A percentile compares a stretch with the other conserved stretches of the same genome.
phyloP scores from a whole-genome alignment of 2,113 vertebrate species.

The Mastomys coucha region DNA sequence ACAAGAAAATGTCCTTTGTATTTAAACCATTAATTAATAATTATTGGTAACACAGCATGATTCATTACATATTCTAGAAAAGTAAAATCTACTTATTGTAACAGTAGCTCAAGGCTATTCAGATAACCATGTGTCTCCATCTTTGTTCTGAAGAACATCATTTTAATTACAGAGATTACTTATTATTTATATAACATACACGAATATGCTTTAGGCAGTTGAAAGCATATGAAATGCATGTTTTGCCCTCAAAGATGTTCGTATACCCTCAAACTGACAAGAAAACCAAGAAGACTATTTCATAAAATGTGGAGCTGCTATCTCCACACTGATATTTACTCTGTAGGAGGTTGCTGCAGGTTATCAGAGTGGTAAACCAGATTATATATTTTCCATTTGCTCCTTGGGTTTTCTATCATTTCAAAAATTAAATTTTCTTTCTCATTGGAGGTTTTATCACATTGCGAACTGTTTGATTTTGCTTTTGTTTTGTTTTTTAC shows the following conservation, averaged over 20 bases:
- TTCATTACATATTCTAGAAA: constrained; percentile 69
- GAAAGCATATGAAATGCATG: constrained; percentile 31
- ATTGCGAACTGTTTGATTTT: neutral
- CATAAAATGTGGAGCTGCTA: constrained; percentile 23
- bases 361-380: neutral
- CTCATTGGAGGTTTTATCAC: neutral
- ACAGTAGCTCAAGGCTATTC: constrained; percentile 62
- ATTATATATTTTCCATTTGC: neutral
- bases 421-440: neutral
- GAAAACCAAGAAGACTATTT: constrained; percentile 34
- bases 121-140: constrained; percentile 25
- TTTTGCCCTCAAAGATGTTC: constrained; percentile 24
- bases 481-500: neutral
- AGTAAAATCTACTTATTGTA: constrained; percentile 70
- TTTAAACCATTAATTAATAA: constrained; percentile 79
- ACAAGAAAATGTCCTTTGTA: constrained; percentile 67
- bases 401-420: neutral
- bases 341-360: neutral
- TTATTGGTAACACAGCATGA: constrained; percentile 72
- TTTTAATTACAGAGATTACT: constrained; percentile 39
- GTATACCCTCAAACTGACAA: constrained; percentile 39
- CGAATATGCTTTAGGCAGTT: constrained; percentile 23
- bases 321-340: neutral
- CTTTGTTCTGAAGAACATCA: constrained; percentile 40
- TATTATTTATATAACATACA: constrained; percentile 62